Conservation (phyloP, 2,113 vertebrate species). For the Laticauda laticaudata region DNA sequence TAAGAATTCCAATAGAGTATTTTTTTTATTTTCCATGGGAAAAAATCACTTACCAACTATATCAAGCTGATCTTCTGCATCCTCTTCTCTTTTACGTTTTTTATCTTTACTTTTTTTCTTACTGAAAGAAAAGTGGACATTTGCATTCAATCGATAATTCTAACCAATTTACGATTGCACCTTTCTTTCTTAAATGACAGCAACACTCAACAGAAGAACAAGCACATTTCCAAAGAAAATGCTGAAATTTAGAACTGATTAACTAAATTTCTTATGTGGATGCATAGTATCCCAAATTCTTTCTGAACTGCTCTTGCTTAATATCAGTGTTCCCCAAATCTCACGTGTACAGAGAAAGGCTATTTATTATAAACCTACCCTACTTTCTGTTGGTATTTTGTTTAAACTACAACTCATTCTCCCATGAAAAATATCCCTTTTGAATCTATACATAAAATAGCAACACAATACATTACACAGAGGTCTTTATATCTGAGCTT, state of each 20-base stretch:
- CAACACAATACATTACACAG: neutral
- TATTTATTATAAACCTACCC: neutral
- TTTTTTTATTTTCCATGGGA: rapidly evolving
- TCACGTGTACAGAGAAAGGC: neutral
- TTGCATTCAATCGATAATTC: neutral
- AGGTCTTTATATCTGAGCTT: neutral
- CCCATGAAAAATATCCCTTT: neutral
- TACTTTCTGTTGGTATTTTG: neutral
- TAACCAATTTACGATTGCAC: neutral
- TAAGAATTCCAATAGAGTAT: neutral
- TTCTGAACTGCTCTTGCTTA: neutral
- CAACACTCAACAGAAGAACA: neutral
- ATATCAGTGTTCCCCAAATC: neutral
- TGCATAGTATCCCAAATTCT: neutral
- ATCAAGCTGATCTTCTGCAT: constrained; percentile 80
- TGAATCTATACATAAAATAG: neutral
- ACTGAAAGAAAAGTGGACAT: constrained; percentile 56
- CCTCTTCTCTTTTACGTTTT: constrained; percentile 82
- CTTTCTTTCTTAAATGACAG: neutral
- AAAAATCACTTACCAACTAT: constrained; percentile 77
- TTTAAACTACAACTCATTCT: neutral
- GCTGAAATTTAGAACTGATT: neutral
- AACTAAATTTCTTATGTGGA: neutral
- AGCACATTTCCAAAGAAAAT: neutral
- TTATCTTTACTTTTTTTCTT: constrained; percentile 89